A percentile compares a stretch with the other conserved stretches of the same genome.
phyloP scores from a whole-genome alignment of 2,797 vertebrate species.

The Trichosurus vulpecula region DNA sequence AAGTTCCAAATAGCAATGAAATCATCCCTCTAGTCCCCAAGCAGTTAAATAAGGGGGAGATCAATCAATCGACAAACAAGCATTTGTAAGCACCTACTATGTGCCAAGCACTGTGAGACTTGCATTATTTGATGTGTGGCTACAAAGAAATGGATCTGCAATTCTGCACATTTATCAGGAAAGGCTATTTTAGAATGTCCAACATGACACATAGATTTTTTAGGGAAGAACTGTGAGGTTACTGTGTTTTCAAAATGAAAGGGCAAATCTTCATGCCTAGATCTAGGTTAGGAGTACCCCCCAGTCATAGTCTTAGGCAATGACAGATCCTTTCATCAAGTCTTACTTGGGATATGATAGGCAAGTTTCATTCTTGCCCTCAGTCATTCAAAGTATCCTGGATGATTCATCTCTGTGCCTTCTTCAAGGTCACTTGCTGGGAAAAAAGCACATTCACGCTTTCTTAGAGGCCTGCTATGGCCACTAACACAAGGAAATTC shows the following conservation, averaged over 20 bases:
- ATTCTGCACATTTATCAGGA: neutral
- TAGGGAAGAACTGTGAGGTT: neutral
- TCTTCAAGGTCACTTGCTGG: neutral
- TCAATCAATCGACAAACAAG: neutral
- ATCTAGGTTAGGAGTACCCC: neutral
- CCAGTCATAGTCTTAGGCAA: neutral
- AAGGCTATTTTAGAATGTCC: conserved; percentile 16
- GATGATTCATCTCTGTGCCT: neutral
- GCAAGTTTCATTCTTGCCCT: neutral
- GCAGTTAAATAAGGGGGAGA: neutral
- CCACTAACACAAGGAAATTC: neutral
- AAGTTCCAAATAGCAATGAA: neutral
- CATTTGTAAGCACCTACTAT: neutral
- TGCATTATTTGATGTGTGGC: neutral
- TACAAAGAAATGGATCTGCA: neutral
- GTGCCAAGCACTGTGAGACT: neutral
- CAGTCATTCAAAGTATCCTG: neutral
- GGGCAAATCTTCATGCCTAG: neutral
- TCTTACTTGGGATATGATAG: neutral
- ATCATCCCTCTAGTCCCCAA: neutral
- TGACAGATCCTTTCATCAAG: neutral
- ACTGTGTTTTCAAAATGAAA: neutral
- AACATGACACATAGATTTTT: neutral
- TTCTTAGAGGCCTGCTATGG: neutral
- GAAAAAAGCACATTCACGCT: neutral